Evolutionary conservation across 2,113 vertebrate species (phyloP).

Genomic region (Hemiprocne comata): DNA sequence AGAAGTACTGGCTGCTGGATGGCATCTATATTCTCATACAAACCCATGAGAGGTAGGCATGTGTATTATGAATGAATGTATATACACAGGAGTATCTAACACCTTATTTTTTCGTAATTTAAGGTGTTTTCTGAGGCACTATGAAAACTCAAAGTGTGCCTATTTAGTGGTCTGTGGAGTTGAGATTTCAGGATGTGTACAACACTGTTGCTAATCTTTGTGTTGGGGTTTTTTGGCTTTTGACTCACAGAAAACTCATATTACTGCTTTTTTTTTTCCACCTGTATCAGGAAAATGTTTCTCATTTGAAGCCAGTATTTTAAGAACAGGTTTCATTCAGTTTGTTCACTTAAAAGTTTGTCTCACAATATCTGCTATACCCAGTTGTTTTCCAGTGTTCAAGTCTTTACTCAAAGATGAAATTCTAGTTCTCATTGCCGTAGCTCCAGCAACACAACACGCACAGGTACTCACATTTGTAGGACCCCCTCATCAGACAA

Average conservation of each 20-base stretch:
- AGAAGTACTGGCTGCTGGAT: not conserved
- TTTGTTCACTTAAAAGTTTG: not conserved
- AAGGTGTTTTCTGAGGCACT: not conserved
- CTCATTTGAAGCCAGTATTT: not conserved
- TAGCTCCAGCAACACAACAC: not conserved
- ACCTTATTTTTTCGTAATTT: not conserved
- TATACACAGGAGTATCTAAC: not conserved
- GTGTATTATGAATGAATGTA: not conserved
- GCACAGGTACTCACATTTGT: not conserved
- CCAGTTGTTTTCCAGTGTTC: not conserved
- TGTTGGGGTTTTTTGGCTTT: not conserved
- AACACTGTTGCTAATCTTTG: not conserved
- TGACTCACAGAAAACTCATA: not conserved
- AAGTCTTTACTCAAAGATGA: not conserved
- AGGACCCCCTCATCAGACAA: not conserved
- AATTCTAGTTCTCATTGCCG: not conserved
- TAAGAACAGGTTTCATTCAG: not conserved
- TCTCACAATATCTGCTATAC: not conserved
- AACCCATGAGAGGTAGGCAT: constrained; percentile 8
- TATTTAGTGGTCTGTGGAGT: not conserved
- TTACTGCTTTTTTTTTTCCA: not conserved
- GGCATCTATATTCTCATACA: not conserved
- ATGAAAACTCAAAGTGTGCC: not conserved
- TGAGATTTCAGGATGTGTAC: not conserved
- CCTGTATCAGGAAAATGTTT: not conserved